Conservation (phyloP, 2,113 vertebrate genomes). For the Leiothrix lutea region DNA sequence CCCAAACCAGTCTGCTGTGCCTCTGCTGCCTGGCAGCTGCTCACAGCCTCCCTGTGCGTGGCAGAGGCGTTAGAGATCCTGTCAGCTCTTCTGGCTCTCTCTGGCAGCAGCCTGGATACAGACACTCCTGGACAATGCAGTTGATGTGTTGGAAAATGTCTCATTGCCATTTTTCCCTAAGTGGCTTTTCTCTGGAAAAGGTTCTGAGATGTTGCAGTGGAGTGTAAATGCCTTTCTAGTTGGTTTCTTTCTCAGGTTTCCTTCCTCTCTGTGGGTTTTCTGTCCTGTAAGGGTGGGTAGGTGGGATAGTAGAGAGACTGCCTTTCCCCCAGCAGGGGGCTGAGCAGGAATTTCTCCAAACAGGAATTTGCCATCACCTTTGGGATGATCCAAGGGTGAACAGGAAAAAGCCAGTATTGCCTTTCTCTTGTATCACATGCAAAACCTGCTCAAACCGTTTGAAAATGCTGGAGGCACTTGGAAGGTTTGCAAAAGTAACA, state of each 20-base stretch:
- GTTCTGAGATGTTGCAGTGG: background rate
- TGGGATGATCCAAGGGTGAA: background rate
- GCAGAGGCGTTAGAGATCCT: accelerated
- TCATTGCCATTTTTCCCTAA: background rate
- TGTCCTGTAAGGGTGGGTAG: background rate
- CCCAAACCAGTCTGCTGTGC: background rate
- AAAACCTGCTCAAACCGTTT: background rate
- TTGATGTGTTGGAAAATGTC: background rate
- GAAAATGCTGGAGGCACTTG: background rate
- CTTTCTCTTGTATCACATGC: background rate
- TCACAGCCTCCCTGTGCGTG: accelerated
- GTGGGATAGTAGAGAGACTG: background rate
- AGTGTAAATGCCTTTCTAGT: background rate
- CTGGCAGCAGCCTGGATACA: background rate
- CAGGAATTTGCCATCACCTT: background rate
- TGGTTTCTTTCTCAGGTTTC: background rate
- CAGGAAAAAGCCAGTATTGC: background rate
- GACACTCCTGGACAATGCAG: no score
- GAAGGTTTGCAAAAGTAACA: background rate
- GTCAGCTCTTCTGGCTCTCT: background rate
- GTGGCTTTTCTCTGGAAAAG: background rate
- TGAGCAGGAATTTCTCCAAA: background rate
- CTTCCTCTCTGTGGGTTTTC: background rate
- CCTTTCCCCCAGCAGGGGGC: conserved; percentile 20
- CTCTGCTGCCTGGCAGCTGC: background rate